Evolutionary conservation across 2,888 invertebrate genomes (phyloP).

Genomic region (Rhagonycha fulva): DNA sequence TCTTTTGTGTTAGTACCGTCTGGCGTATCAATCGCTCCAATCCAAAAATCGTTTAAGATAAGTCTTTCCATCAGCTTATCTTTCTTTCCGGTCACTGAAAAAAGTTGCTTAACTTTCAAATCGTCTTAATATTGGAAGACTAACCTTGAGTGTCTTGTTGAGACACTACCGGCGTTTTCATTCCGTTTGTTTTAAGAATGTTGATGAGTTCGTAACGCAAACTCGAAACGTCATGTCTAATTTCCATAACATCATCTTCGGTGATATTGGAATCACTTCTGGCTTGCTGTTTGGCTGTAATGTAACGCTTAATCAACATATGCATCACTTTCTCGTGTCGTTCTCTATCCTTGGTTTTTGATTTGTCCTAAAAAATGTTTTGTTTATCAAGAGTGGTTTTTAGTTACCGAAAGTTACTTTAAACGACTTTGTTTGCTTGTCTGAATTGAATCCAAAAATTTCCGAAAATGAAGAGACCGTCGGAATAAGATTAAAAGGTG

Average conservation of each 20-base stretch:
- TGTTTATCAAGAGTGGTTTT: background rate
- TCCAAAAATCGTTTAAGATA: slow-evolving; percentile 86
- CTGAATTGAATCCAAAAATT: slow-evolving; percentile 65
- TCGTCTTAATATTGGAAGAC: background rate
- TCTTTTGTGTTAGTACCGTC: slow-evolving; percentile 74
- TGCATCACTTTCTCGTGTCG: slow-evolving; percentile 84
- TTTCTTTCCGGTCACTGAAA: slow-evolving; percentile 74
- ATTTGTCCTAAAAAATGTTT: slow-evolving; percentile 57
- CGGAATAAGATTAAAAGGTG: slow-evolving; percentile 92
- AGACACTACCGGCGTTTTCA: slow-evolving; percentile 78
- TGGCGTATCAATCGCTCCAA: slow-evolving; percentile 71
- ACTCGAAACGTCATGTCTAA: slow-evolving; percentile 91
- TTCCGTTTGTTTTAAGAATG: slow-evolving; percentile 84
- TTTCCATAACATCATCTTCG: slow-evolving; percentile 92
- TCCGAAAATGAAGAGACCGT: slow-evolving; percentile 80
- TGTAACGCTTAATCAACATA: slow-evolving; percentile 90
- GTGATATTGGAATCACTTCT: slow-evolving; percentile 85
- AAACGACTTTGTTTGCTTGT: slow-evolving; percentile 62
- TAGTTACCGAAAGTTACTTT: slow-evolving; percentile 52
- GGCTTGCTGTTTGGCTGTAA: slow-evolving; percentile 83
- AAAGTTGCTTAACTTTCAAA: slow-evolving; percentile 15
- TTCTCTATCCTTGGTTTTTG: slow-evolving; percentile 72
- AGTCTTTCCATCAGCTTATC: slow-evolving; percentile 87
- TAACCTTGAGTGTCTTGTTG: slow-evolving; percentile 71
- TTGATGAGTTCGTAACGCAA: slow-evolving; percentile 91